phyloP scores from a whole-genome alignment of 2,113 vertebrate genomes.

The Albula glossodonta region DNA sequence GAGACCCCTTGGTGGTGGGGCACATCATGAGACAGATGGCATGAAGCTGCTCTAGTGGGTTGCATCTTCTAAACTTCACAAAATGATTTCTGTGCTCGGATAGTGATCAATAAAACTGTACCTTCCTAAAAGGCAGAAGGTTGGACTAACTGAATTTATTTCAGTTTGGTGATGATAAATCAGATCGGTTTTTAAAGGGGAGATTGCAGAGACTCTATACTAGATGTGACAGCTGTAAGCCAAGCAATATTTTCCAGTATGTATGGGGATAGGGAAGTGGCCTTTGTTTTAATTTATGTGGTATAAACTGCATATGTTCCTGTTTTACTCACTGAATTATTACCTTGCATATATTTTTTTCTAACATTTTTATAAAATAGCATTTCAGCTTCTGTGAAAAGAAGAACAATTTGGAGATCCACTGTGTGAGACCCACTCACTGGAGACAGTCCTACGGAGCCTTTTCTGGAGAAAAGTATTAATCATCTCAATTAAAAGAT shows the following conservation, averaged over 20 bases:
- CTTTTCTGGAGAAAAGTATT: background rate
- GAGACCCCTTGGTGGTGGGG: background rate
- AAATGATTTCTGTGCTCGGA: background rate
- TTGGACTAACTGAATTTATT: background rate
- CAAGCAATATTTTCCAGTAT: background rate
- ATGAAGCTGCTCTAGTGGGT: background rate
- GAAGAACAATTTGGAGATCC: background rate
- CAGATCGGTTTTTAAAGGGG: background rate
- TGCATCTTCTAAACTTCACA: background rate
- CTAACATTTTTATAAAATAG: background rate
- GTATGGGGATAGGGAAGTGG: background rate
- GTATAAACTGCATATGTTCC: too few species aligned
- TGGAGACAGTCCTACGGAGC: background rate
- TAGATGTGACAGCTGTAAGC: background rate
- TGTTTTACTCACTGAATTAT: too few species aligned
- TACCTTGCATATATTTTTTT: too few species aligned
- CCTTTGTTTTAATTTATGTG: background rate
- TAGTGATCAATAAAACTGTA: background rate
- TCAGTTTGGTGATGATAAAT: background rate
- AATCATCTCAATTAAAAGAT: background rate
- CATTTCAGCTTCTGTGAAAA: background rate
- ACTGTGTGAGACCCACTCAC: background rate
- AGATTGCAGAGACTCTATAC: background rate
- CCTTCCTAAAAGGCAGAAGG: background rate
- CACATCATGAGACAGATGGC: background rate